Evolutionary conservation across 1,140 invertebrate genomes (phyloP), one percentile per base, ranked within the genome.

Genomic region (Dendrolimus punctatus): DNA sequence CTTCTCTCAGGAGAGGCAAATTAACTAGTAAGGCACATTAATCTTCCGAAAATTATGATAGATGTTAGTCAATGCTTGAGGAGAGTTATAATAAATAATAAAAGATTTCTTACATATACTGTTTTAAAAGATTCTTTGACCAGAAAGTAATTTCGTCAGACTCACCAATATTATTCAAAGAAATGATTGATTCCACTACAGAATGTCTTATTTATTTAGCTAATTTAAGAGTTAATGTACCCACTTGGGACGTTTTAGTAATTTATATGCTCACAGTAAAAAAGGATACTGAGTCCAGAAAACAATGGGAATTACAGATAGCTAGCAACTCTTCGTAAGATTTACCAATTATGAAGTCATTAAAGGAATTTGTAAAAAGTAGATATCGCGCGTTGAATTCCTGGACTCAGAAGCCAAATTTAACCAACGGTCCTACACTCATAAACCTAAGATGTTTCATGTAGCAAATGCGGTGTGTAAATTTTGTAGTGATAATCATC

Each of bases 1-100:
- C 53, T 58, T 44, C 36, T 71, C 0, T 46, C 51, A 0, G 69
- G 62, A 6, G 62, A 69, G 44, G 64, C 66, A 6, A 60, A 69
- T 49, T 55, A 63, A n/a, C 43, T 72, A 1, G 8, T 72, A 0
- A 40, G 62, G n/a, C 59, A 72, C 38, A 48, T 67, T 10, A 60
- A 60, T 6, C 60, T 66, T n/a, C 51, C 56, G 43, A 10, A 6
- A 73, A 73, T 45, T 70, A 64, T 60, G 38, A 53, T 8, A 38
- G 38, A 4, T 62, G 60, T 46, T 73, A 67, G 60, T 6, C 54
- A 38, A 8, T 49, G 6, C 51, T 73, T 10, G 46, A 64, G 38
- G 38, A 55, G 5, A 37, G 66, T 4, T 73, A 66, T 44, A 65
- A 64, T 3, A 23, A 23, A 23, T 47, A 73, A 70, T 42, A 73